Evolutionary conservation across 2,888 invertebrate species (phyloP).

Genomic region (Macrophya alboannulata): DNA sequence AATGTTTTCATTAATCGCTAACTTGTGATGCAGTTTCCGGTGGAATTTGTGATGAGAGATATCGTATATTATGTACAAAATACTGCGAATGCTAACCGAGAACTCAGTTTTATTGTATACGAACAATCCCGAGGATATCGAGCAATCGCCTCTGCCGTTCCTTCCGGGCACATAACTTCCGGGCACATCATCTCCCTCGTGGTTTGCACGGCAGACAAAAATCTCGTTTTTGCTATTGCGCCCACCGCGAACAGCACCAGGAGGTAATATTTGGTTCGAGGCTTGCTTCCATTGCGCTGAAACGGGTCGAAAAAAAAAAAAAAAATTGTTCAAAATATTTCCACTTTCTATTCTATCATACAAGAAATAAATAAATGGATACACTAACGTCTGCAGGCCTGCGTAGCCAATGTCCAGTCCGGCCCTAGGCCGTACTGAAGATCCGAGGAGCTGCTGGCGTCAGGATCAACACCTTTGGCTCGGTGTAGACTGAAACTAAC

Average conservation of each 20-base stretch:
- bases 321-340: background rate
- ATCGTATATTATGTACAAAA: background rate
- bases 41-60: background rate
- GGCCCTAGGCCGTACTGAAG: conserved; percentile 62
- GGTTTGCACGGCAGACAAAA: conserved; percentile 61
- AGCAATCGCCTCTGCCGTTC: conserved; percentile 58
- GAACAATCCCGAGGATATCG: conserved; percentile 58
- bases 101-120: conserved; percentile 58
- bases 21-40: background rate
- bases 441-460: conserved; percentile 58
- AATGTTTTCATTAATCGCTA: background rate
- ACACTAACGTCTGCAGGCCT: conserved; percentile 59
- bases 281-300: conserved; percentile 60
- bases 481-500: conserved; percentile 59
- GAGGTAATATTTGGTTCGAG: conserved; percentile 51
- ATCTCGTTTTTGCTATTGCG: conserved; percentile 54
- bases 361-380: background rate
- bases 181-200: conserved; percentile 60
- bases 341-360: background rate
- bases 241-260: conserved; percentile 61
- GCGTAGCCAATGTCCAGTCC: conserved; percentile 59
- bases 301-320: background rate
- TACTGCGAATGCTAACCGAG: conserved; percentile 53
- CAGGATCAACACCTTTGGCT: conserved; percentile 58
- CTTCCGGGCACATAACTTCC: conserved; percentile 60